Evolutionary conservation across 1,140 invertebrate genomes (phyloP), one percentile per base, ranked within the genome.

Genomic region (Drosophila biarmipes): DNA sequence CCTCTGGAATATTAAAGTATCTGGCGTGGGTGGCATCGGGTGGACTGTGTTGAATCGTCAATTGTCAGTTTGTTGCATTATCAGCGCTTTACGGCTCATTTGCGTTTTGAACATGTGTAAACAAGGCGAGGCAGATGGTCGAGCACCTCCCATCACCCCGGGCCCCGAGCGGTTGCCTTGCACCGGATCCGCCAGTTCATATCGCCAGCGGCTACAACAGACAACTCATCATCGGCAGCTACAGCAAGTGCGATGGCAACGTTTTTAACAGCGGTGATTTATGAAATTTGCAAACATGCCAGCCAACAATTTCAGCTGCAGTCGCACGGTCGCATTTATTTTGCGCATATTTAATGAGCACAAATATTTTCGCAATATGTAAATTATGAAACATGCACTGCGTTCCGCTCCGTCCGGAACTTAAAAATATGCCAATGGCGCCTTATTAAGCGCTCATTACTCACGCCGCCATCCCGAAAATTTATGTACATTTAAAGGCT

Each of bases 51-150:
- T 37, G 35, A 55, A 61, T 71, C 73, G 76, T 73, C 82, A 87
- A 86, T 82, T 86, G 82, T 78, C 82, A 78, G 64, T 87, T 78
- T 82, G 78, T 66, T 87, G 75, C 82, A 86, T 87, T 86, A 86
- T 86, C 82, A 73, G 74, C 71, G 78, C 61, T 86, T 86, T 87
- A 81, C 82, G 82, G 78, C 82, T 86, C 82, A 86, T 86, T 86
- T 86, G 82, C 78, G 74, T 87, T 86, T 81, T 75, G 76, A 82
- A 86, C 82, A 86, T 86, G 82, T 86, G 82, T 86, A 86, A 86
- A 86, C 79, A 87, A 62, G 80, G 59, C 58, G 54, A 67, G 80
- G 58, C 61, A 61, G 66, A 42, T 53, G 59, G 49, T 42, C 46
- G 24, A 31, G 46, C 8, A 31, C 46, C 46, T 49, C 46, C 10